Evolutionary conservation across 1,140 invertebrate genomes (phyloP).

Genomic region (Leptestheria dahalacensis): DNA sequence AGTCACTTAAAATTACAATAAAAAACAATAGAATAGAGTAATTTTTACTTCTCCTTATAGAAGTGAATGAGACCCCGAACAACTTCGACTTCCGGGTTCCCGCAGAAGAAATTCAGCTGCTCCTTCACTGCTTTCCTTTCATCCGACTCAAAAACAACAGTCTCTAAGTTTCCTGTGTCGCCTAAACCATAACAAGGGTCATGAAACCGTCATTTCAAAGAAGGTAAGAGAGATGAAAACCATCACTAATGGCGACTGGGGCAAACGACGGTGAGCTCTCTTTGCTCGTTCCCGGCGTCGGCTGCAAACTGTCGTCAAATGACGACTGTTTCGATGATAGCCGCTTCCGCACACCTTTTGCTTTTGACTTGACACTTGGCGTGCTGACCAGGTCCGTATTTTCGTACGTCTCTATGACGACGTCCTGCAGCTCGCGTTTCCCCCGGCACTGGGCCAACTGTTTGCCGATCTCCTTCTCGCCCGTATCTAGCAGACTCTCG

Average conservation of each 20-base stretch:
- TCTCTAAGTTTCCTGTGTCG: background rate
- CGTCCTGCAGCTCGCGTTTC: slow-evolving; percentile 39
- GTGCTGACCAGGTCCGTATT: background rate
- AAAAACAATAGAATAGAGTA: too few species aligned
- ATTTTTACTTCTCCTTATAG: slow-evolving; percentile 78
- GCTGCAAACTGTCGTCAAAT: background rate
- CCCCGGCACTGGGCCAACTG: slow-evolving; percentile 28
- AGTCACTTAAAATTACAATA: too few species aligned
- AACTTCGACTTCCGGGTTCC: slow-evolving; percentile 92
- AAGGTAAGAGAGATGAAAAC: background rate
- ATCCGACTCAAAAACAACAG: background rate
- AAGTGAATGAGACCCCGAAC: slow-evolving; percentile 91
- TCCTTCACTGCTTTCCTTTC: slow-evolving; percentile 14
- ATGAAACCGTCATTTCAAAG: background rate
- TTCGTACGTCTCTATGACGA: slow-evolving; percentile 45
- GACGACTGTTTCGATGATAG: background rate
- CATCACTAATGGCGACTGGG: background rate
- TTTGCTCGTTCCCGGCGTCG: slow-evolving; percentile 4
- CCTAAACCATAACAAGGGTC: background rate
- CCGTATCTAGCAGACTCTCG: background rate
- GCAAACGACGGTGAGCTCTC: background rate
- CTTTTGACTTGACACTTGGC: background rate
- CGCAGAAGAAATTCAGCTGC: slow-evolving; percentile 61
- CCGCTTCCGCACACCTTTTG: background rate
- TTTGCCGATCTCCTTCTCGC: background rate